Base-by-base conservation (phyloP, 2,888 invertebrate species). In the Girardia tigrina region DNA sequence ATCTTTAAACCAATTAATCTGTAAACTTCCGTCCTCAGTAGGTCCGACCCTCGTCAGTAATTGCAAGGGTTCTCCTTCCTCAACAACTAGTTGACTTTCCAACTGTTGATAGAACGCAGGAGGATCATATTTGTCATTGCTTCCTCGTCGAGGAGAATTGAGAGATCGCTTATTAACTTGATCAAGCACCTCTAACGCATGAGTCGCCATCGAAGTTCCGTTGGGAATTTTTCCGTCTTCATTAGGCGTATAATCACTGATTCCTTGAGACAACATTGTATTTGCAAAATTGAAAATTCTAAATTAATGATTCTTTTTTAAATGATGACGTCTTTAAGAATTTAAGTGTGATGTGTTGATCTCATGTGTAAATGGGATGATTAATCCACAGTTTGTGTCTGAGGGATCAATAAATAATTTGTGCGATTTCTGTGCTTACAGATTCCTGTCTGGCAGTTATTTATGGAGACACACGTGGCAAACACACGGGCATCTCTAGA, bases 1-100 rank as follows among this genome's bases (percentile, higher is more conserved):
- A 83, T 95, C 93, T 81, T 92, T 92, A 86, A 91, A 91, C 94
- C 94, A 97, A 86, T 94, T 93, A 80, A 95, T 91, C 79, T 89
- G 90, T 78, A 95, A 89, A 79, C 89, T 90, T 0, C 94, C 89
- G 85, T 97, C 95, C 6, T 94, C 94, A 76, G 94, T 91, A 14
- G 94, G 94, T 23, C 92, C 88, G 71, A 95, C 87, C 0, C 91
- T 92, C 82, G 94, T 94, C 86, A 95, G 94, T 83, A 94, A 94
- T 86, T 93, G 93, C 78, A 91, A 92, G 0, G 92, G 90, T 72
- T 94, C 91, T 1, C 92, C 92, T 83, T 95, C 94, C 8, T 56
- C 56, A 4, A 56, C 56, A 8, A 16, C n/a, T 16, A 56, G 23
- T n/a, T 56, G 20, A 56, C n/a, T 56, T 16, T 56, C 56, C n/a